Percentiles rank a stretch among this genome's conserved stretches.
Conservation (phyloP, 2,888 invertebrate species). For the Limnephilus auricula region DNA sequence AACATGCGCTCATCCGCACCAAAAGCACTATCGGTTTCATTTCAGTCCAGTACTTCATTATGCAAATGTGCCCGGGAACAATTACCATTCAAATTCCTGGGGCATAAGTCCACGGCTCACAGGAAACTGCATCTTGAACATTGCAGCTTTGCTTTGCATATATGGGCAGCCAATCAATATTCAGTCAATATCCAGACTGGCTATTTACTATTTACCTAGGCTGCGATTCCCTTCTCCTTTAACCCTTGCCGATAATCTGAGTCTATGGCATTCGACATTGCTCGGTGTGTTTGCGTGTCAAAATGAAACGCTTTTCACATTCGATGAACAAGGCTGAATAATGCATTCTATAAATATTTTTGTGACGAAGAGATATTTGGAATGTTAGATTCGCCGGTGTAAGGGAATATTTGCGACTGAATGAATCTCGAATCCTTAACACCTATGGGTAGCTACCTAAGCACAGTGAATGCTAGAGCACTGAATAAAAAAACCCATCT, state of each 20-base stretch:
- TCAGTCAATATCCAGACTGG: not conserved
- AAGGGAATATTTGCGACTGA: not conserved
- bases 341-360: not conserved
- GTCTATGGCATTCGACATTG: not conserved
- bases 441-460: not conserved
- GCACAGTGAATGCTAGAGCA: not conserved
- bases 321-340: not conserved
- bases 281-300: constrained; percentile 34
- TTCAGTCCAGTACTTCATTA: constrained; percentile 27
- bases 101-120: constrained; percentile 26
- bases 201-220: not conserved
- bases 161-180: constrained; percentile 32
- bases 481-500: no score
- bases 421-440: not conserved
- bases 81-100: constrained; percentile 36
- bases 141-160: constrained; percentile 19
- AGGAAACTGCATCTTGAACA: constrained; percentile 33
- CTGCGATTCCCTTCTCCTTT: not conserved
- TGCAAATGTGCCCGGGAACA: constrained; percentile 40
- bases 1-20: not conserved
- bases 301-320: constrained; percentile 39
- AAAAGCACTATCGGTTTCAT: constrained; percentile 17
- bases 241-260: constrained; percentile 2
- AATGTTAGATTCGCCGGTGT: not conserved
- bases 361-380: not conserved